These are phyloP conservation scores for Nyctibius grandis DNA, from an alignment of 2,797 vertebrate genomes.

Conservation along the genomic window DNA sequence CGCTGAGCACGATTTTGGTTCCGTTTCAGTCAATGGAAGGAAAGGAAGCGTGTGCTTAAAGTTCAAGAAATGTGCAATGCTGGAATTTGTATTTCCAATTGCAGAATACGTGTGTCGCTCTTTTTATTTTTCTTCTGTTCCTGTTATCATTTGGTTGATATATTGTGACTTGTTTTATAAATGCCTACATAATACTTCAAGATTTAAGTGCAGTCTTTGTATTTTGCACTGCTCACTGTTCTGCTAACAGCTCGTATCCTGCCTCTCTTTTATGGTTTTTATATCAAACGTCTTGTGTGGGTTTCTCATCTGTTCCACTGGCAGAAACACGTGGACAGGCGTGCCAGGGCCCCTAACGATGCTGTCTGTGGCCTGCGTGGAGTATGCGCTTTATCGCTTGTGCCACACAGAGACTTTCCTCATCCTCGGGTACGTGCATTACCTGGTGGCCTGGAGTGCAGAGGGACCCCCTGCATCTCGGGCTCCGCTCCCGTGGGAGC, in stretches of 20 bases:
- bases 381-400: rapidly evolving
- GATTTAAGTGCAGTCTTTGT: background rate
- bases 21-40: background rate
- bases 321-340: rapidly evolving
- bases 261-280: background rate
- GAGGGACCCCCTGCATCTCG: background rate
- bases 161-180: background rate
- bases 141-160: background rate
- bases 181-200: background rate
- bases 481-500: background rate
- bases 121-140: background rate
- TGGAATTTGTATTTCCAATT: background rate
- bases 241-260: background rate
- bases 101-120: rapidly evolving
- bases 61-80: background rate
- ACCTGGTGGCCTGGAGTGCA: background rate
- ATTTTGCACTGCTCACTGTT: background rate
- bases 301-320: background rate
- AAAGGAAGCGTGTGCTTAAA: background rate
- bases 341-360: rapidly evolving
- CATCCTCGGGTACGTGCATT: rapidly evolving
- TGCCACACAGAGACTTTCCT: background rate
- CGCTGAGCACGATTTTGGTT: background rate
- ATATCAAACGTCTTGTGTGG: background rate
- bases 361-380: background rate